phyloP scores from a whole-genome alignment of 2,797 vertebrate species.

The Alfaro cultratus region DNA sequence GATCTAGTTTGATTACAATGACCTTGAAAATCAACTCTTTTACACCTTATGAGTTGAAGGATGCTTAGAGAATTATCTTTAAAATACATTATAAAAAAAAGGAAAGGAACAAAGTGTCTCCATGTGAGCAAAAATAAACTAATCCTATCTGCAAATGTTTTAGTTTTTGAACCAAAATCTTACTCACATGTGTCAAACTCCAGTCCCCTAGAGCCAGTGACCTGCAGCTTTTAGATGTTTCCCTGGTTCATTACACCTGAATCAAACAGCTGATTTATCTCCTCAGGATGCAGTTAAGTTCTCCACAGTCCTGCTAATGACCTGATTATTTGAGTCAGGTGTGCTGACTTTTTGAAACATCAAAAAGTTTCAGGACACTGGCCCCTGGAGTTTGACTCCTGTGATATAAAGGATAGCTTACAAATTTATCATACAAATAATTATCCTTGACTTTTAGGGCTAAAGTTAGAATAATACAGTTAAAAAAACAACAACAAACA shows the following conservation, averaged over 20 bases:
- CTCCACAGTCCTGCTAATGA: not conserved
- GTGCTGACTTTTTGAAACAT: not conserved
- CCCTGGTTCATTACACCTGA: not conserved
- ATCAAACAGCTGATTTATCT: not conserved
- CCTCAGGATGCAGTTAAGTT: not conserved
- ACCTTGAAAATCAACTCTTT: slow-evolving; percentile 20
- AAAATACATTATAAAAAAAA: not conserved
- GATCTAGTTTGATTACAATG: slow-evolving; percentile 31
- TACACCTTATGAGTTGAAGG: not conserved
- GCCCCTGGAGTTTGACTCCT: not conserved
- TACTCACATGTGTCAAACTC: not conserved
- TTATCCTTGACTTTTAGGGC: not conserved
- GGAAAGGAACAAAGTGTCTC: not conserved
- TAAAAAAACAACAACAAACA: not conserved
- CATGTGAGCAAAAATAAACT: not conserved
- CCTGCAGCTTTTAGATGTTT: not conserved
- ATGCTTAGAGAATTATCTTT: slow-evolving; percentile 11
- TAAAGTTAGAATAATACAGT: not conserved
- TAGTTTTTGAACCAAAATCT: not conserved
- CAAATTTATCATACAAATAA: not conserved
- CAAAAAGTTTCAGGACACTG: not conserved
- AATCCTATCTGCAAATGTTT: not conserved
- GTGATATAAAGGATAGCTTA: not conserved
- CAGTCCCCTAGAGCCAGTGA: not conserved
- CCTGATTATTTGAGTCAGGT: not conserved